Conservation (phyloP, 1,140 invertebrate species). For the Drosophila pandora region DNA sequence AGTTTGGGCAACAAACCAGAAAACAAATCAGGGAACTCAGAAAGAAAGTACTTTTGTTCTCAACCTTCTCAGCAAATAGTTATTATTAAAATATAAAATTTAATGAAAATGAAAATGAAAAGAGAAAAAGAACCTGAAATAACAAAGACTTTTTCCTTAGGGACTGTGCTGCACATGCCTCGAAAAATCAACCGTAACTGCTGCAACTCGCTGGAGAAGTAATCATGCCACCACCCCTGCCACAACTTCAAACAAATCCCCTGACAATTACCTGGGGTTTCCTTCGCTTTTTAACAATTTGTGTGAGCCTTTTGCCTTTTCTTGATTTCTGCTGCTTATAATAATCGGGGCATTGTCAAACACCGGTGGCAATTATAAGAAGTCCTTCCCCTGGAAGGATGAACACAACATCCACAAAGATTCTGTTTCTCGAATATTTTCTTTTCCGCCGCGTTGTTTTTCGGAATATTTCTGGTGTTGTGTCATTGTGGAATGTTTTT, state of each 20-base stretch:
- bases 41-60: too few species aligned
- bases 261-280: constrained; percentile 38
- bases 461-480: constrained; percentile 46
- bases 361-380: constrained; percentile 45
- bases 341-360: constrained; percentile 51
- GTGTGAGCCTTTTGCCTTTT: background rate
- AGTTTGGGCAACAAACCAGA: background rate
- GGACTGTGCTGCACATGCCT: background rate
- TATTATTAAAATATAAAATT: too few species aligned
- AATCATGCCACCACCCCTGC: constrained; percentile 29
- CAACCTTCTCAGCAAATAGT: too few species aligned
- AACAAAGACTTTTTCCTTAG: background rate
- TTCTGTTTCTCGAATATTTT: constrained; percentile 30
- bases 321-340: constrained; percentile 34
- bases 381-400: constrained; percentile 12
- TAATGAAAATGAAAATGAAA: background rate
- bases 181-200: background rate
- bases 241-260: constrained; percentile 51
- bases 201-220: constrained; percentile 10
- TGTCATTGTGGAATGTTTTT: constrained; percentile 72
- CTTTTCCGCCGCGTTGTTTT: constrained; percentile 9
- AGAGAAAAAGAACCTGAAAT: background rate
- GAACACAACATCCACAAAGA: constrained; percentile 35
- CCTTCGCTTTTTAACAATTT: background rate
- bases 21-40: background rate